These are phyloP conservation scores for Ahaetulla prasina DNA, from an alignment of 2,113 vertebrate genomes.

Conservation along the genomic window DNA sequence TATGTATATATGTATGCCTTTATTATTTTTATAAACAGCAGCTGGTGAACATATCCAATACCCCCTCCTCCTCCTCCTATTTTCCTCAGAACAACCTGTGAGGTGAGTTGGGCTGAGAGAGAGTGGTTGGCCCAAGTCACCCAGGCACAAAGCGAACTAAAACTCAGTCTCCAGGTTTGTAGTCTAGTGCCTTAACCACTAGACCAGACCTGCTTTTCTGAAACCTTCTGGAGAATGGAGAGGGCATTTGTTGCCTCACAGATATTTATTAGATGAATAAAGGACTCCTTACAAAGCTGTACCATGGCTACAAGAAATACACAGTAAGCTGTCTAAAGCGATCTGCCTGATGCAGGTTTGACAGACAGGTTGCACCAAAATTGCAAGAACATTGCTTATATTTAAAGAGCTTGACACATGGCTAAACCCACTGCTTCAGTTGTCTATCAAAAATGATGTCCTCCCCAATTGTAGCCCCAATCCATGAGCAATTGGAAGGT, in stretches of 20 bases:
- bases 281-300: background rate
- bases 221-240: background rate
- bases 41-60: background rate
- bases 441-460: background rate
- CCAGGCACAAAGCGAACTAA: background rate
- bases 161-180: background rate
- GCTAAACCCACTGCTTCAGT: background rate
- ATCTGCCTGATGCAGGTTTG: background rate
- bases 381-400: background rate
- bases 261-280: background rate
- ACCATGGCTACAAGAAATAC: background rate
- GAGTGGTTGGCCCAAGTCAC: background rate
- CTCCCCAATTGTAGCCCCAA: background rate
- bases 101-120: background rate
- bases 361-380: background rate
- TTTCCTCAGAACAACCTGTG: background rate
- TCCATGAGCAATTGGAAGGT: background rate
- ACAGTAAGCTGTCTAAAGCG: background rate
- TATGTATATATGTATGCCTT: no score
- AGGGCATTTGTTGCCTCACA: background rate
- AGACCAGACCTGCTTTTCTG: background rate
- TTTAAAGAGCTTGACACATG: background rate
- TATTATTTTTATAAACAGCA: background rate
- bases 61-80: background rate
- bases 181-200: background rate